Conservation (phyloP, 1,140 invertebrate species). For the Coelopa frigida region DNA sequence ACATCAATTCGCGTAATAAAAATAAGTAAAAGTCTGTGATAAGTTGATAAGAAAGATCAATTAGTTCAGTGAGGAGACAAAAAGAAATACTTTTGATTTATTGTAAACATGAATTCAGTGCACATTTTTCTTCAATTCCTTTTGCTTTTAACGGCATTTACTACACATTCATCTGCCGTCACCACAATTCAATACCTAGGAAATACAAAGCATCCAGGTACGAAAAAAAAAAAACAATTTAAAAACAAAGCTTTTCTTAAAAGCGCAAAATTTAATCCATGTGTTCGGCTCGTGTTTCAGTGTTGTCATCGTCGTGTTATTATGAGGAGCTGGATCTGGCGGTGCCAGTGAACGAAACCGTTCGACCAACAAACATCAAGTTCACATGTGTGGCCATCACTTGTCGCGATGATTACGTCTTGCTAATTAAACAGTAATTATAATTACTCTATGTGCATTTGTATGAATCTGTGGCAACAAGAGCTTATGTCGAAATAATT, state of each 20-base stretch:
- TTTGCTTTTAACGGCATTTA: neutral
- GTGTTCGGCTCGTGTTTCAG: constrained; percentile 6
- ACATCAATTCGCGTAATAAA: too few species aligned
- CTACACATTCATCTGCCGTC: neutral
- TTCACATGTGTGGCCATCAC: constrained; percentile 20
- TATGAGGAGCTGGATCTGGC: constrained; percentile 28
- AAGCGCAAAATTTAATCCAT: neutral
- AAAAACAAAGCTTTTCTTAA: neutral
- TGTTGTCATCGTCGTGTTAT: constrained; percentile 19
- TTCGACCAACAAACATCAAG: constrained; percentile 15
- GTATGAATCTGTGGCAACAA: neutral
- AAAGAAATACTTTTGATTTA: too few species aligned
- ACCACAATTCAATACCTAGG: constrained; percentile 25
- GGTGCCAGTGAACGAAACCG: constrained; percentile 18
- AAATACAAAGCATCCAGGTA: constrained; percentile 21
- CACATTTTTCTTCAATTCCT: neutral
- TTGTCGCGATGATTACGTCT: constrained; percentile 30
- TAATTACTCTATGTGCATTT: neutral
- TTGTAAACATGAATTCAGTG: constrained; percentile 5
- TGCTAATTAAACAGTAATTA: constrained; percentile 32
- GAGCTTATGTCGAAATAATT: too few species aligned
- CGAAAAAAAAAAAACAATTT: neutral
- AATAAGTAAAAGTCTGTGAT: too few species aligned
- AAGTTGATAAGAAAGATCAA: too few species aligned
- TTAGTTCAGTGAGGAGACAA: too few species aligned